Conservation (phyloP, 2,888 invertebrate genomes). For the Clepsis dumicolana region DNA sequence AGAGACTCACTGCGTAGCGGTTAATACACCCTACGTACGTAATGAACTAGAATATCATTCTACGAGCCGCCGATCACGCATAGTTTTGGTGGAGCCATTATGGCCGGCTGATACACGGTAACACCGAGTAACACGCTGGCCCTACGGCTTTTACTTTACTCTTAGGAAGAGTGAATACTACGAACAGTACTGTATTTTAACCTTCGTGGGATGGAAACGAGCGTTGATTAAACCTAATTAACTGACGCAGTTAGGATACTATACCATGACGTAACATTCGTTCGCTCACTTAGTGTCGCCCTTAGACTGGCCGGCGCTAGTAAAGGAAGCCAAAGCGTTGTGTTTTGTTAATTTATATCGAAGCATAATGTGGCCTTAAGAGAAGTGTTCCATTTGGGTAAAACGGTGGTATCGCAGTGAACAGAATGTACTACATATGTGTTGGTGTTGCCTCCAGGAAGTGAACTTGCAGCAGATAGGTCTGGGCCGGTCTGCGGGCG, state of each 20-base stretch:
- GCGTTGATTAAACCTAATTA: not conserved
- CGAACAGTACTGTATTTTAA: not conserved
- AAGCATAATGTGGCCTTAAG: not conserved
- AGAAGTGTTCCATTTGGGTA: not conserved
- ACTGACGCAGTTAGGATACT: not conserved
- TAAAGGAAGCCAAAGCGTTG: not conserved
- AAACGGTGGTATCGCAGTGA: not conserved
- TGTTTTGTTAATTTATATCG: not conserved
- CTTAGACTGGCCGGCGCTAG: not conserved
- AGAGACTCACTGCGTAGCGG: no score
- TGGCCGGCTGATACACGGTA: no score
- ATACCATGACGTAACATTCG: not conserved
- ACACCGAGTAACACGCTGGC: not conserved
- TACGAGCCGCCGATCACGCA: no score
- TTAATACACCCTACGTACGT: no score
- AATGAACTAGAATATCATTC: no score
- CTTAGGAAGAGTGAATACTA: not conserved
- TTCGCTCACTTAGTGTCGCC: conserved; percentile 2
- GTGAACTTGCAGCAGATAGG: conserved; percentile 94
- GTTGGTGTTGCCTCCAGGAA: conserved; percentile 69
- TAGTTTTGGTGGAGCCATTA: no score
- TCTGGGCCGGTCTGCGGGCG: conserved; percentile 88
- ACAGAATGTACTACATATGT: not conserved
- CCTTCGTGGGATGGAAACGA: not conserved
- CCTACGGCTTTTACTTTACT: not conserved